Evolutionary conservation across 2,797 vertebrate genomes (phyloP), one percentile per base, ranked within the genome.

Genomic region (Molothrus aeneus): DNA sequence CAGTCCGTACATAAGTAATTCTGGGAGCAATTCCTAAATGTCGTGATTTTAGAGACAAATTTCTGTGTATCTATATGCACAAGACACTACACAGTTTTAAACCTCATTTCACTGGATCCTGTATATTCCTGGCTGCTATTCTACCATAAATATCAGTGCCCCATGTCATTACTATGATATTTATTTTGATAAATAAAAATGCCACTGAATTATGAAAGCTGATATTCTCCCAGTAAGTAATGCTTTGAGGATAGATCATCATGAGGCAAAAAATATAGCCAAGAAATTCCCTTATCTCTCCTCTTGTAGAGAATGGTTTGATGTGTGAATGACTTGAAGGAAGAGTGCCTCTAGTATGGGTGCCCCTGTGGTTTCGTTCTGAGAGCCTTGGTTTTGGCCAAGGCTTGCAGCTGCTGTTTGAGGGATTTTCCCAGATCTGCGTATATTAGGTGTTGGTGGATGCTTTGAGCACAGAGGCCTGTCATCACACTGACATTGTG

Each of bases 401-500:
- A 96, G 82, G 82, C 59, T 17, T 93, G 80, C 90, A 96, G 84
- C 91, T 94, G 93, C 61, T 71, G 34, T 92, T 82, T 43, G 47
- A 92, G 92, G 92, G 75, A 88, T 92, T 92, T 95, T 94, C 95
- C 94, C 73, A 90, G 43, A 60, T 85, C 65, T 93, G 32, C 26
- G 21, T 61, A 4, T 88, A 95, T 92, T 88, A 94, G 64, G 54
- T 92, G 80, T 78, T 87, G 80, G 75, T 70, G 93, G 93, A 97
- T 6, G 31, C 61, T 92, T 81, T 7, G 17, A 95, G 79, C 79
- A 64, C 53, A 43, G 73, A 92, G 81, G 88, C 66, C 80, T 95
- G 93, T 96, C 92, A 95, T 94, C 95, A 86, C 45, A 40, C 74
- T 96, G 96, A 93, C 91, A 95, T 77, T 36, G 78, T 96, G 87